Percentiles rank a stretch among this genome's conserved stretches.
phyloP scores from a whole-genome alignment of 2,113 vertebrate species.

The Cranoglanis bouderius region DNA sequence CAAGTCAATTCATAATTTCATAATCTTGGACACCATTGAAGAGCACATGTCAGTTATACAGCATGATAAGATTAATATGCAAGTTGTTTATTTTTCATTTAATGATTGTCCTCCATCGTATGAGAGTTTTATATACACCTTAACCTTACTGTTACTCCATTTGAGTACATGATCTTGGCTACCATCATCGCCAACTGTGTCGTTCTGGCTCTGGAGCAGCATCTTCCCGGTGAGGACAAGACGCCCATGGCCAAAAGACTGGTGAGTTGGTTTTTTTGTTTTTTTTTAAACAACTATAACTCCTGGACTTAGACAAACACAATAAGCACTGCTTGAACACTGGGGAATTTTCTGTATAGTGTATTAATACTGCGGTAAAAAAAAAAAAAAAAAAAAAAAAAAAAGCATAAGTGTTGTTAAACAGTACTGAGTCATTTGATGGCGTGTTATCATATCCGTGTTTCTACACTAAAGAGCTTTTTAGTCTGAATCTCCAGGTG shows the following conservation, averaged over 20 bases:
- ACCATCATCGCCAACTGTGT: conserved; percentile 99
- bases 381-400: background rate
- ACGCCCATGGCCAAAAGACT: conserved; percentile 96
- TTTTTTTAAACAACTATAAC: background rate
- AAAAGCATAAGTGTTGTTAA: background rate
- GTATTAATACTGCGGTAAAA: background rate
- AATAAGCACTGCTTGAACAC: background rate
- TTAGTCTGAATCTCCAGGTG: conserved; percentile 10
- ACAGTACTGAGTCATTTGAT: conserved; percentile 2
- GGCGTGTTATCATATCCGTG: background rate
- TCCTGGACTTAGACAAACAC: background rate
- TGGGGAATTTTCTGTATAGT: background rate
- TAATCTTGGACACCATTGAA: background rate
- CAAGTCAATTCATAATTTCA: background rate
- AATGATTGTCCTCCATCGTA: background rate
- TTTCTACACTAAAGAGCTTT: background rate
- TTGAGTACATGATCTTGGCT: conserved; percentile 98
- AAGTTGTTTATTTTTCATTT: background rate
- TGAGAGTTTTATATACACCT: conserved; percentile 62
- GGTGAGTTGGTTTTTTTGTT: conserved; percentile 72
- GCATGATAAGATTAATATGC: background rate
- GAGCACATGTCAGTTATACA: background rate
- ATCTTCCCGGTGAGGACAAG: conserved; percentile 95
- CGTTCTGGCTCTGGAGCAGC: conserved; percentile 93
- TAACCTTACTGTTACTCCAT: conserved; percentile 86